Conservation (phyloP, 2,113 vertebrate species). For the Leptobrachium leishanense region DNA sequence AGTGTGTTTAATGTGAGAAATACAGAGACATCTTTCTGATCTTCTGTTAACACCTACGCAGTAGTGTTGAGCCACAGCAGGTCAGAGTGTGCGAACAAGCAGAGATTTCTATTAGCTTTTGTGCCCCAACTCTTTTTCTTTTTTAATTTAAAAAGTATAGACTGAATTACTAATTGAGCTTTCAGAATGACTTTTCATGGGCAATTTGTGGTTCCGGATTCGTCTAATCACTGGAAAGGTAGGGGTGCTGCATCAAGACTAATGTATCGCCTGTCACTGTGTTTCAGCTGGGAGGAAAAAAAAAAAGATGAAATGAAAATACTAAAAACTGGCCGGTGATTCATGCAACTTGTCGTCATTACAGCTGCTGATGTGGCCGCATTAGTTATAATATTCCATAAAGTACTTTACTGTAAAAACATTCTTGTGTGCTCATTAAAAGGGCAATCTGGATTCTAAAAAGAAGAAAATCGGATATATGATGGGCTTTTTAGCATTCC, state of each 20-base stretch:
- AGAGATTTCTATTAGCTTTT: constrained; percentile 6
- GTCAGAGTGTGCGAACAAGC: constrained; percentile 25
- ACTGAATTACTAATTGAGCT: constrained; percentile 6
- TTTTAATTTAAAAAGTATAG: not conserved
- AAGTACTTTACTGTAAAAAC: no score
- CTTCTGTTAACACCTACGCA: constrained; percentile 43
- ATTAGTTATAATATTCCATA: no score
- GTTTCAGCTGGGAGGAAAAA: no score
- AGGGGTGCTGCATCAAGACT: not conserved
- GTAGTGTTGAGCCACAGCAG: constrained; percentile 6
- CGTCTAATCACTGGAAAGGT: not conserved
- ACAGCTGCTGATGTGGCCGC: no score
- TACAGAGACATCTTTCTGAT: constrained; percentile 37
- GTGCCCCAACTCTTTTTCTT: constrained; percentile 1
- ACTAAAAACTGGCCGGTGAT: no score
- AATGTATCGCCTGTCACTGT: no score
- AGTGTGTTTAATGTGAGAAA: not conserved
- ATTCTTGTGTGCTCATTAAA: no score
- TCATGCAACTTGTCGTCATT: no score
- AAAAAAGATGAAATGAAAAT: no score
- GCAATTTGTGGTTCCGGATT: not conserved
- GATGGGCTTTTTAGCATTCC: no score
- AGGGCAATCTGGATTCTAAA: no score
- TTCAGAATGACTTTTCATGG: not conserved
- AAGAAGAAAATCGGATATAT: no score